Evolutionary conservation across 2,113 vertebrate genomes (phyloP).

Genomic region (Steatornis caripensis): DNA sequence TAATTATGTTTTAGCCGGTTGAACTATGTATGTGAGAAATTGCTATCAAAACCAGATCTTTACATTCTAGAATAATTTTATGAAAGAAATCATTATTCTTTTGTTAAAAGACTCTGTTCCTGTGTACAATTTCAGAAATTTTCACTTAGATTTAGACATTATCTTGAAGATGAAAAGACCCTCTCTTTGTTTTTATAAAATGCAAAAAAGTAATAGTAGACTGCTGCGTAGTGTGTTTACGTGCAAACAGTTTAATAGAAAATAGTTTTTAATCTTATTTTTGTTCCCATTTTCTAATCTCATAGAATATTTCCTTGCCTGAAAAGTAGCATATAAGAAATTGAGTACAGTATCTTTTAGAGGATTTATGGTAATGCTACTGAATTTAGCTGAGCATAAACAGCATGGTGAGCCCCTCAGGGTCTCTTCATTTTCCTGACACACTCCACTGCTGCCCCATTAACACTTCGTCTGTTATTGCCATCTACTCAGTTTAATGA

Average conservation of each 20-base stretch:
- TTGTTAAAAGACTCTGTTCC: neutral
- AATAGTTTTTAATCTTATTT: neutral
- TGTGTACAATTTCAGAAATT: neutral
- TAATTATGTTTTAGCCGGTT: neutral
- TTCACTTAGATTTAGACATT: neutral
- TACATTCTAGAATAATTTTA: neutral
- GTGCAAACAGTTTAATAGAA: neutral
- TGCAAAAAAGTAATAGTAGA: neutral
- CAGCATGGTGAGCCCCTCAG: conserved; percentile 73
- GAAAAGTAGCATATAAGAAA: neutral
- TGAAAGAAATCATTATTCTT: neutral
- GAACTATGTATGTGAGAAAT: neutral
- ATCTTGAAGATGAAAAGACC: neutral
- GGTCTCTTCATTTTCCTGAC: conserved; percentile 78
- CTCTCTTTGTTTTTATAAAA: neutral
- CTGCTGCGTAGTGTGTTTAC: neutral
- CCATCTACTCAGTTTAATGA: conserved; percentile 79
- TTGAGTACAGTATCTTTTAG: conserved; percentile 54
- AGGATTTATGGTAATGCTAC: conserved; percentile 64
- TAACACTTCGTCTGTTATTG: conserved; percentile 80
- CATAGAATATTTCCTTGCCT: neutral
- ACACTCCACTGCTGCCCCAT: conserved; percentile 78
- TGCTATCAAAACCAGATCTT: neutral
- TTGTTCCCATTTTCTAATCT: neutral
- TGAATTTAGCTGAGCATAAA: conserved; percentile 64